Evolutionary conservation across 2,888 invertebrate genomes (phyloP).

Genomic region (Epirrita christyi): DNA sequence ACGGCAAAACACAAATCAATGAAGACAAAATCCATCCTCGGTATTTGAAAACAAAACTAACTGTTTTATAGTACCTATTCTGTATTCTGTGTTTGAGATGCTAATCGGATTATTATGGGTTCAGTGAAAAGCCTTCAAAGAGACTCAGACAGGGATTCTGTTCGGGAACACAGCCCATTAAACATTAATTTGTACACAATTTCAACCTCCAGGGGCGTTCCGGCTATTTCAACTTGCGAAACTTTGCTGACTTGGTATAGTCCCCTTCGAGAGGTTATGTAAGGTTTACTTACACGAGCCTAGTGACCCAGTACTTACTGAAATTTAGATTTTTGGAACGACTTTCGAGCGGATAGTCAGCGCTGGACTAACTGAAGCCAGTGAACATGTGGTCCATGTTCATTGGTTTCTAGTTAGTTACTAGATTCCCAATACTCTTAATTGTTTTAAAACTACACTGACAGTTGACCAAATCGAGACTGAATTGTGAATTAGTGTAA

Average conservation of each 20-base stretch:
- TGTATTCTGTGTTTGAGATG: constrained; percentile 7
- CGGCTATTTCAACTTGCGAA: constrained; percentile 15
- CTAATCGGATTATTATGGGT: constrained; percentile 29
- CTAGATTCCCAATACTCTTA: too few relatives aligned
- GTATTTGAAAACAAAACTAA: background rate
- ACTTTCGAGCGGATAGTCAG: too few relatives aligned
- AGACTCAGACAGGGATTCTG: constrained; percentile 6
- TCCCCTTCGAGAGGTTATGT: background rate
- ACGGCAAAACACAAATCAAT: constrained; percentile 18
- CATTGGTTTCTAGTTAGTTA: too few relatives aligned
- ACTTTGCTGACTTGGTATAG: constrained; percentile 4
- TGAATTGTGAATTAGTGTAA: too few relatives aligned
- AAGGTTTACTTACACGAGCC: background rate
- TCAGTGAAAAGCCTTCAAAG: constrained; percentile 29
- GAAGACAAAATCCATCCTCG: constrained; percentile 10
- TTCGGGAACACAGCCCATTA: constrained; percentile 16
- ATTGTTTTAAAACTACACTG: too few relatives aligned
- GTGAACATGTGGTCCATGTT: too few relatives aligned
- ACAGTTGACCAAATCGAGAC: too few relatives aligned
- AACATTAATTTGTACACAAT: constrained; percentile 24
- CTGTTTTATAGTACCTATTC: background rate
- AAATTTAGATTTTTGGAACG: too few relatives aligned
- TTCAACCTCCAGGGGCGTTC: constrained; percentile 12
- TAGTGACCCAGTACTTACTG: background rate
- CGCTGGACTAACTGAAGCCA: too few relatives aligned